Percentiles rank a stretch among this genome's conserved stretches.
phyloP scores from a whole-genome alignment of 2,888 invertebrate species.

The Lepidocyrtinus sp. region DNA sequence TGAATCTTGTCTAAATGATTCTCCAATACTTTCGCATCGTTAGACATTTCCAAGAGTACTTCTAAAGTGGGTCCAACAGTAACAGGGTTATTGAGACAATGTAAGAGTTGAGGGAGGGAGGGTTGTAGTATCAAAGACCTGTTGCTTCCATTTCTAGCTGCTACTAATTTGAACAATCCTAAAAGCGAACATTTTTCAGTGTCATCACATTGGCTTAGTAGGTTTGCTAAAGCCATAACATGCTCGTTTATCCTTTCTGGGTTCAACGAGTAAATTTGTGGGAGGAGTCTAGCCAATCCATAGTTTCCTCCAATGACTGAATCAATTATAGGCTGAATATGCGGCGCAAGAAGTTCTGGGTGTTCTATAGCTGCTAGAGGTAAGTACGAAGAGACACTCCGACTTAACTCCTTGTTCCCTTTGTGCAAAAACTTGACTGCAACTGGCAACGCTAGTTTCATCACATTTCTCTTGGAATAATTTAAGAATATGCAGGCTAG shows the following conservation, averaged over 20 bases:
- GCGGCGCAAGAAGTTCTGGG: constrained; percentile 86
- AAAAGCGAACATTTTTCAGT: constrained; percentile 89
- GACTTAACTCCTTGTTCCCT: constrained; percentile 89
- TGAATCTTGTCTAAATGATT: constrained; percentile 54
- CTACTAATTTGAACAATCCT: constrained; percentile 86
- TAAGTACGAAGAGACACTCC: constrained; percentile 92
- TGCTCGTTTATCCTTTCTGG: constrained; percentile 89
- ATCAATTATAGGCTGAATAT: constrained; percentile 91
- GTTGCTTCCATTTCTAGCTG: constrained; percentile 71
- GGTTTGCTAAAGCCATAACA: constrained; percentile 84
- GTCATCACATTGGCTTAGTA: constrained; percentile 87
- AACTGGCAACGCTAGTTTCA: constrained; percentile 89
- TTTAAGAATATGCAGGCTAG: constrained; percentile 94
- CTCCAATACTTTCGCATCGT: constrained; percentile 48
- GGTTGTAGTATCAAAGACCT: constrained; percentile 78
- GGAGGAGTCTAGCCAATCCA: constrained; percentile 88
- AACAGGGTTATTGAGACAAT: constrained; percentile 79
- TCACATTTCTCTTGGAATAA: constrained; percentile 81
- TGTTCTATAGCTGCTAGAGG: constrained; percentile 94
- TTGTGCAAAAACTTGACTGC: constrained; percentile 93
- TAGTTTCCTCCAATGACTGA: constrained; percentile 93
- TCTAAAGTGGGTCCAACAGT: constrained; percentile 72
- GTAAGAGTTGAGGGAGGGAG: constrained; percentile 86
- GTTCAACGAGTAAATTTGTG: constrained; percentile 91
- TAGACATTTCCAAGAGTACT: constrained; percentile 56